Percentiles rank a stretch among this genome's conserved stretches.
phyloP scores from a whole-genome alignment of 2,797 vertebrate genomes.

The Peromyscus attwateri region DNA sequence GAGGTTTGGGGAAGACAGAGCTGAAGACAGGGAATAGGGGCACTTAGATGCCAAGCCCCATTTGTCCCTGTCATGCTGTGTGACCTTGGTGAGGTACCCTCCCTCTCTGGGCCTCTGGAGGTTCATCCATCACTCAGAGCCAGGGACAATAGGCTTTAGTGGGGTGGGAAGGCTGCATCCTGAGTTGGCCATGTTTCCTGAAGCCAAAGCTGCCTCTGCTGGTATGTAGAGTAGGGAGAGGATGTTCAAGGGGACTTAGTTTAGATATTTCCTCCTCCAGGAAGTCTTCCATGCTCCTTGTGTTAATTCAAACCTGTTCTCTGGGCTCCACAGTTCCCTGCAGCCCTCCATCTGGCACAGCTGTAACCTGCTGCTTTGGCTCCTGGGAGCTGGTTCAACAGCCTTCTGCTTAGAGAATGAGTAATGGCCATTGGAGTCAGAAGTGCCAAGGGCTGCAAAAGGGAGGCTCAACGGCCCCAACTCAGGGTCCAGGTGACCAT shows the following conservation, averaged over 20 bases:
- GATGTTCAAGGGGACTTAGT: not conserved
- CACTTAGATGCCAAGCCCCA: not conserved
- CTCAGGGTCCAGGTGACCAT: not conserved
- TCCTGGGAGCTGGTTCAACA: not conserved
- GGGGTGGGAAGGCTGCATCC: conserved; percentile 12
- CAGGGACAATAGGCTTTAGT: conserved; percentile 45
- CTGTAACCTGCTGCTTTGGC: not conserved
- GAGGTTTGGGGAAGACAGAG: conserved; percentile 68
- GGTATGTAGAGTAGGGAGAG: not conserved
- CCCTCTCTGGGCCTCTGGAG: conserved; percentile 54
- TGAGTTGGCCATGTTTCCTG: conserved; percentile 49
- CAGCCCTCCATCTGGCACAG: not conserved
- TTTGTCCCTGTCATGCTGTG: conserved; percentile 64
- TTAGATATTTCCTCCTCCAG: conserved; percentile 19
- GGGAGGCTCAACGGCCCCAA: too few species aligned
- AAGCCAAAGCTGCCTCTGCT: conserved; percentile 21
- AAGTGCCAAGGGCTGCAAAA: not conserved
- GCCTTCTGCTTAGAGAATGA: not conserved
- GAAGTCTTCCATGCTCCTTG: conserved; percentile 32
- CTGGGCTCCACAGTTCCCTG: not conserved
- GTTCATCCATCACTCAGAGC: conserved; percentile 58
- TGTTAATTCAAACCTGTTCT: not conserved
- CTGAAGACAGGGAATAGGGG: conserved; percentile 14
- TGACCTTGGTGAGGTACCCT: conserved; percentile 61
- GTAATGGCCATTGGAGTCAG: not conserved